Evolutionary conservation across 2,113 vertebrate genomes (phyloP), one percentile per base, ranked within the genome.

Genomic region (Calidris pugnax): DNA sequence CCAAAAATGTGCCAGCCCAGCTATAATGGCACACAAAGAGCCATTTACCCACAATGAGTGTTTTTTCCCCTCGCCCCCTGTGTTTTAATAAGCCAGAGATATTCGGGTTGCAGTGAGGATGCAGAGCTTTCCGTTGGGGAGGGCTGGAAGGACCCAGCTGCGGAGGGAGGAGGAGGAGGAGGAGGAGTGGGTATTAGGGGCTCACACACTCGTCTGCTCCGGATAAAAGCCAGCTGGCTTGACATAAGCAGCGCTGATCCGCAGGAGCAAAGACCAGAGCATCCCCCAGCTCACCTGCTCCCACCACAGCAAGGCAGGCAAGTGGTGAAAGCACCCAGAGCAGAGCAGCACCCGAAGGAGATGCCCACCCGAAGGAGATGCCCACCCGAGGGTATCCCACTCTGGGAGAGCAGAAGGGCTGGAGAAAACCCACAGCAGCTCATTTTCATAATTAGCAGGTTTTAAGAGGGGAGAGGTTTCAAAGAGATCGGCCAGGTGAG

Each of bases 401-500:
- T n/a, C n/a, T n/a, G n/a, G n/a, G n/a, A n/a, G n/a, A n/a, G n/a
- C n/a, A n/a, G n/a, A n/a, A n/a, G n/a, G n/a, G n/a, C n/a, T n/a
- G n/a, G n/a, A n/a, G n/a, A n/a, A n/a, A n/a, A n/a, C n/a, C n/a
- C n/a, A n/a, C n/a, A n/a, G n/a, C n/a, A n/a, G n/a, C n/a, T n/a
- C n/a, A n/a, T n/a, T n/a, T n/a, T n/a, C n/a, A n/a, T n/a, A n/a
- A n/a, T n/a, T n/a, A n/a, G n/a, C n/a, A n/a, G n/a, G n/a, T n/a
- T n/a, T n/a, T n/a, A n/a, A n/a, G n/a, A n/a, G n/a, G n/a, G n/a
- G n/a, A n/a, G n/a, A n/a, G n/a, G n/a, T n/a, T n/a, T n/a, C n/a
- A n/a, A n/a, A n/a, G n/a, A n/a, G n/a, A n/a, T n/a, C n/a, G n/a
- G 99, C 99, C 99, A 99, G 55, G 99, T 99, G 91, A 99, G 98